Base-by-base conservation (phyloP, 2,888 invertebrate species). In the Eupithecia subumbrata region DNA sequence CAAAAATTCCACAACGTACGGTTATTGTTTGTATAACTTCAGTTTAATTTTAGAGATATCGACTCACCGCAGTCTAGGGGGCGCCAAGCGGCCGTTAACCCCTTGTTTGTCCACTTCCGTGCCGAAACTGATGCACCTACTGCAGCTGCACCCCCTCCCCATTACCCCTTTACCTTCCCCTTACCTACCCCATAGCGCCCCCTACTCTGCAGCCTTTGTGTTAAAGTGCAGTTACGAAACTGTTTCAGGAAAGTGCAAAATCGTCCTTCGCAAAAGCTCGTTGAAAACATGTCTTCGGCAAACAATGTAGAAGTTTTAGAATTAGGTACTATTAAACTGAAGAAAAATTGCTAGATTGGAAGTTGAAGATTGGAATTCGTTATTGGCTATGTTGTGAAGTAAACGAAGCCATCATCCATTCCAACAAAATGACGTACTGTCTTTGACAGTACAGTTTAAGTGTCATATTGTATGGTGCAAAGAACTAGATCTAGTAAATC, bases 71-170 rank as follows among this genome's bases (percentile, higher is more conserved):
- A 86, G 91, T 85, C 91, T 81, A 78, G 72, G 71, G 78, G 93
- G 91, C 93, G 93, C 93, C 93, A 80, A 52, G 63, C 86, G 91
- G 90, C 82, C 90, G 82, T 86, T 83, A 88, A 90, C 87, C 92
- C 82, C 85, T 79, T 92, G 91, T 92, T 93, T 93, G 91, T 89
- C 87, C 86, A 89, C 89, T 92, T 92, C 92, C 90, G 89, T 84
- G 84, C 85, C 85, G 86, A 79, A 90, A 89, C 84, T 89, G 83
- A 87, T 91, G 91, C 91, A 89, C 84, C 89, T 88, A 85, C 88
- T 89, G 86, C 89, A 87, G 82, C 82, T 86, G 86, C 88, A 82
- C 64, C 64, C 63, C 82, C 83, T 82, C 86, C 86, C 84, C 82
- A 85, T 84, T 86, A 87, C 64, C 64, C 64, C 63, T 64, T 64